Conservation (phyloP, 2,888 invertebrate species). For the Megaustenia siamemsis region DNA sequence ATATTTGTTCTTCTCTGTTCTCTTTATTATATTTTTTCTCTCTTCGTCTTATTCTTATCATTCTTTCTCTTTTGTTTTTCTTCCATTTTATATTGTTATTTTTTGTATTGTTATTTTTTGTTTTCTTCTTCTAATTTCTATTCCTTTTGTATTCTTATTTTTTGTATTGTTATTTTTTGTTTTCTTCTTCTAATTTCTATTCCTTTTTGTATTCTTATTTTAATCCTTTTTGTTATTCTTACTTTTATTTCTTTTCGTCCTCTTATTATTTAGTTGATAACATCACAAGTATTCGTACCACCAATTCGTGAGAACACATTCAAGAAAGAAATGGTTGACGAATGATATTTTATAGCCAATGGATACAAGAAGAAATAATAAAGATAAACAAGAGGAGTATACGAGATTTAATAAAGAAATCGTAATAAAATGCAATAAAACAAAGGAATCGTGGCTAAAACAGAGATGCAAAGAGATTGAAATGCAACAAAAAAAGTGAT, state of each 20-base stretch:
- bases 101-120: neutral
- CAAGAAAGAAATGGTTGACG: no score
- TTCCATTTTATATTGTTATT: neutral
- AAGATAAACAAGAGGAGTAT: no score
- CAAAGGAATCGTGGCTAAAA: no score
- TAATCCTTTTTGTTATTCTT: neutral
- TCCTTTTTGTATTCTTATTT: neutral
- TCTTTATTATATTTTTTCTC: slow-evolving; percentile 17
- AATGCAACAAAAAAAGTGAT: no score
- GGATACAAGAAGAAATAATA: no score
- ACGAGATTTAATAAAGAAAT: no score
- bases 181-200: neutral
- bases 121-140: neutral
- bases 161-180: neutral
- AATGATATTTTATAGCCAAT: no score
- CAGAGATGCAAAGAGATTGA: no score
- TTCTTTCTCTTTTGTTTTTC: slow-evolving; percentile 27
- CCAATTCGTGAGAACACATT: no score
- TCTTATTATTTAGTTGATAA: no score
- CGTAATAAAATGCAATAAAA: no score
- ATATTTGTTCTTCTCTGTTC: neutral
- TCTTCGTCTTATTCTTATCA: neutral
- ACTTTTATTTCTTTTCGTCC: neutral
- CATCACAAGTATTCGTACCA: no score
- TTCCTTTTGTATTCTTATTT: neutral